phyloP scores from a whole-genome alignment of 2,797 vertebrate species.

The Gallinago stenura region DNA sequence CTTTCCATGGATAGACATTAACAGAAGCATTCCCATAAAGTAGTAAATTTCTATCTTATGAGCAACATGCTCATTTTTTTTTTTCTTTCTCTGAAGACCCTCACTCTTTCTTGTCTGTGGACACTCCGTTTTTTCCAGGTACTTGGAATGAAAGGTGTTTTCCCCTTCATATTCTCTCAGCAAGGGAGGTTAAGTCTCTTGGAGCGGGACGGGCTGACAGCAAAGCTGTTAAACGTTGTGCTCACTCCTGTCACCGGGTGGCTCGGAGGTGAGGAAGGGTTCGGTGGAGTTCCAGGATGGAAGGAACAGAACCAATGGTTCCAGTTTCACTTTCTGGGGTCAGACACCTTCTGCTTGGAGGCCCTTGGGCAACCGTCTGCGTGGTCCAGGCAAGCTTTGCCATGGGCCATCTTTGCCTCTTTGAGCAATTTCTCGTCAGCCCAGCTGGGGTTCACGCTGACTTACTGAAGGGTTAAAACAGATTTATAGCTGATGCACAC shows the following conservation, averaged over 20 bases:
- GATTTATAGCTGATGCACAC: not conserved
- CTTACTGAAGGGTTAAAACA: not conserved
- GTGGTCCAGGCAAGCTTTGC: not conserved
- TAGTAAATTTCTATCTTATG: slow-evolving; percentile 63
- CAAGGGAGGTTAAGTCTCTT: not conserved
- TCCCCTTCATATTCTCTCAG: not conserved
- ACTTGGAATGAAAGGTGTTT: not conserved
- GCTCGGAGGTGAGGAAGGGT: not conserved
- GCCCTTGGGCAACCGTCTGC: not conserved
- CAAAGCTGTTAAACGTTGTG: not conserved
- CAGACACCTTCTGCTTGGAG: not conserved
- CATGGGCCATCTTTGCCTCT: not conserved
- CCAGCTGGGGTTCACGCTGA: not conserved
- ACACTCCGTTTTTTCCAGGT: not conserved
- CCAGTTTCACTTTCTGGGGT: not conserved
- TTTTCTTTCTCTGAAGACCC: slow-evolving; percentile 22
- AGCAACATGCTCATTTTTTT: slow-evolving; percentile 33
- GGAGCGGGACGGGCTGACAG: not conserved
- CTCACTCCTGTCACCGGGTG: not conserved
- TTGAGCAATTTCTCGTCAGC: not conserved
- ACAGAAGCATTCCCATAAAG: slow-evolving; percentile 51
- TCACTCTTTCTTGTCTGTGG: not conserved
- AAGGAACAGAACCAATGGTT: not conserved
- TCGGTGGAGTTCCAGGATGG: not conserved
- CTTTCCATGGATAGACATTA: slow-evolving; percentile 6